A percentile compares a stretch with the other conserved stretches of the same genome.
These are phyloP conservation scores for Spilogale gracilis DNA, from an alignment of 2,113 vertebrate species.

Conservation along the genomic window DNA sequence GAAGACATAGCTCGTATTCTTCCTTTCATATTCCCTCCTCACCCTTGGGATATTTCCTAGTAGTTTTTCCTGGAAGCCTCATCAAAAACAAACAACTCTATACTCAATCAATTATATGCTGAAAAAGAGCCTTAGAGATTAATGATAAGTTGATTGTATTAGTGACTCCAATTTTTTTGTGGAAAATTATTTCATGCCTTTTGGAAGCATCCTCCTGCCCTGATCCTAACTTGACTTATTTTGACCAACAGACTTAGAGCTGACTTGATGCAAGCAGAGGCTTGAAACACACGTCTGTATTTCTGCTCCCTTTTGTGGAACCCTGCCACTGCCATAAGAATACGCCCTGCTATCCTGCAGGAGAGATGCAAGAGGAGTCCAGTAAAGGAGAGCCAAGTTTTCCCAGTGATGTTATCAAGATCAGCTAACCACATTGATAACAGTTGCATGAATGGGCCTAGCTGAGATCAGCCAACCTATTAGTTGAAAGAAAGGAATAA, in stretches of 20 bases:
- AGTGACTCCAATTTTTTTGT: neutral
- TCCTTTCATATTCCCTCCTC: neutral
- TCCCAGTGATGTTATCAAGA: neutral
- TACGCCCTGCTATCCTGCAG: neutral
- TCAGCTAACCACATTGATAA: neutral
- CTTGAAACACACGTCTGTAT: neutral
- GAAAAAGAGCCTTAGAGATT: neutral
- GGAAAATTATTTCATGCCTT: neutral
- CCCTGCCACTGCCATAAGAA: neutral
- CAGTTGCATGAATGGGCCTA: neutral
- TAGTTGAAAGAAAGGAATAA: neutral
- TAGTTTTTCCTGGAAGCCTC: neutral
- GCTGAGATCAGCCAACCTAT: neutral
- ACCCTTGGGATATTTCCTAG: neutral
- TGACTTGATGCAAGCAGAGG: neutral
- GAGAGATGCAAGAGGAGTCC: neutral
- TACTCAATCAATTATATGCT: neutral
- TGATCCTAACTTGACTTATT: neutral
- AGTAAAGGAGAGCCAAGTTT: neutral
- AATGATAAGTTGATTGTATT: neutral
- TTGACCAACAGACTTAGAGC: neutral
- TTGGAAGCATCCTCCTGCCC: neutral
- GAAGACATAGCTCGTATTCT: neutral
- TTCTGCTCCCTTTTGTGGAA: neutral
- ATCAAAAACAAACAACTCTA: neutral